Conservation (phyloP, 2,797 vertebrate species). For the Okamejei kenojei region DNA sequence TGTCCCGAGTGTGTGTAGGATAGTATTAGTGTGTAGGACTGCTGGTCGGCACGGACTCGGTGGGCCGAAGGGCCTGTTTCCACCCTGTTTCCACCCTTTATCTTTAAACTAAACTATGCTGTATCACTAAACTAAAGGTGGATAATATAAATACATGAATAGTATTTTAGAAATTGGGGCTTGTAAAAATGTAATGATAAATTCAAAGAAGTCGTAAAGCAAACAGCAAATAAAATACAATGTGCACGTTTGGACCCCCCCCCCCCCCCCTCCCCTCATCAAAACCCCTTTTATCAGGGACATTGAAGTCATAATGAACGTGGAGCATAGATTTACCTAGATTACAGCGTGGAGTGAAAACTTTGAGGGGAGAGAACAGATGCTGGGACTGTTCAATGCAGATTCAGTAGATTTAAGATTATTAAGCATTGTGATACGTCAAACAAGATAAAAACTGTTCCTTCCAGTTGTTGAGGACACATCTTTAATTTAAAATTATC, state of each 20-base stretch:
- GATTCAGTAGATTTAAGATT: not conserved
- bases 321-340: too few species aligned
- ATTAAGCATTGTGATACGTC: not conserved
- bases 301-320: not conserved
- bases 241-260: not conserved
- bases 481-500: too few species aligned
- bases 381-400: not conserved
- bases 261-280: not conserved
- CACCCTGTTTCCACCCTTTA: too few species aligned
- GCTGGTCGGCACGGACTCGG: too few species aligned
- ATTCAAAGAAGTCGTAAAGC: not conserved
- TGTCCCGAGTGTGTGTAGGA: too few species aligned
- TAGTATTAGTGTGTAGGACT: too few species aligned
- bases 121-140: not conserved
- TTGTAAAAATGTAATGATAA: not conserved
- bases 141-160: not conserved
- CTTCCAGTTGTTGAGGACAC: not conserved
- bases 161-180: not conserved
- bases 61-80: too few species aligned
- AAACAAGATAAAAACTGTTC: not conserved
- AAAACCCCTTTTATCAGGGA: not conserved
- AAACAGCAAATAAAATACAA: not conserved
- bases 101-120: too few species aligned
- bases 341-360: not conserved
- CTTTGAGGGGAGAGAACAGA: not conserved